These are phyloP conservation scores for Ectropis grisescens DNA, from an alignment of 1,140 invertebrate species.

Conservation along the genomic window DNA sequence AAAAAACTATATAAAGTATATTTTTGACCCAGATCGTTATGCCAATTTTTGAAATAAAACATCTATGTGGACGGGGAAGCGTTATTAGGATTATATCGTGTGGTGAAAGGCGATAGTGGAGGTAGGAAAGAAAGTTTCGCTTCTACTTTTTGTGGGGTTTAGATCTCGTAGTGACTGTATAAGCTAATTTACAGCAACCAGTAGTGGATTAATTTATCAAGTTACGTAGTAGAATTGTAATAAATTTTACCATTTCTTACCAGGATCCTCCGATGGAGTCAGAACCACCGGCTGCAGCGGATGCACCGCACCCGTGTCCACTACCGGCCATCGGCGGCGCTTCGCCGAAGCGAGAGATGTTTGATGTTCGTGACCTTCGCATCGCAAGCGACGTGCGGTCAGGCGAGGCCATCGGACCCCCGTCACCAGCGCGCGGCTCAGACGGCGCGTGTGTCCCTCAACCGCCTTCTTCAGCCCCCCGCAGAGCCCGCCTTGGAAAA, in stretches of 20 bases:
- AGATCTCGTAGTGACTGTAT: too few relatives aligned
- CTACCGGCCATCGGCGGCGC: slow-evolving; percentile 53
- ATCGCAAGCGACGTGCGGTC: slow-evolving; percentile 60
- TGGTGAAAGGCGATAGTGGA: too few relatives aligned
- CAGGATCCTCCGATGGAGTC: slow-evolving; percentile 66
- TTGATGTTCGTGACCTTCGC: slow-evolving; percentile 56
- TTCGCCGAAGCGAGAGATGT: slow-evolving; percentile 54
- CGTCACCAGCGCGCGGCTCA: slow-evolving; percentile 76
- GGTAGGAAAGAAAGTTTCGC: too few relatives aligned
- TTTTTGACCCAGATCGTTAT: too few relatives aligned
- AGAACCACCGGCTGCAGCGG: slow-evolving; percentile 73
- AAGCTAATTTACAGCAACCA: too few relatives aligned
- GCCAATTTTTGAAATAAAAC: background rate
- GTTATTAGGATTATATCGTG: too few relatives aligned
- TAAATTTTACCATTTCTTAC: too few relatives aligned
- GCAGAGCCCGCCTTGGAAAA: slow-evolving; percentile 77
- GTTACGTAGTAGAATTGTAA: too few relatives aligned
- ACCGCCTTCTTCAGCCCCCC: slow-evolving; percentile 42
- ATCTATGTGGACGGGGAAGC: too few relatives aligned
- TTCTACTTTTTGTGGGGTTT: too few relatives aligned
- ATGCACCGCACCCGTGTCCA: slow-evolving; percentile 49
- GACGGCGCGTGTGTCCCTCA: slow-evolving; percentile 73
- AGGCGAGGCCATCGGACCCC: slow-evolving; percentile 74
- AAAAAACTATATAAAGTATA: too few relatives aligned
- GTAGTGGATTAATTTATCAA: too few relatives aligned